Percentiles rank a stretch among this genome's conserved stretches.
Evolutionary conservation across 1,140 invertebrate species (phyloP).

Genomic region (Saxidomus purpurata): DNA sequence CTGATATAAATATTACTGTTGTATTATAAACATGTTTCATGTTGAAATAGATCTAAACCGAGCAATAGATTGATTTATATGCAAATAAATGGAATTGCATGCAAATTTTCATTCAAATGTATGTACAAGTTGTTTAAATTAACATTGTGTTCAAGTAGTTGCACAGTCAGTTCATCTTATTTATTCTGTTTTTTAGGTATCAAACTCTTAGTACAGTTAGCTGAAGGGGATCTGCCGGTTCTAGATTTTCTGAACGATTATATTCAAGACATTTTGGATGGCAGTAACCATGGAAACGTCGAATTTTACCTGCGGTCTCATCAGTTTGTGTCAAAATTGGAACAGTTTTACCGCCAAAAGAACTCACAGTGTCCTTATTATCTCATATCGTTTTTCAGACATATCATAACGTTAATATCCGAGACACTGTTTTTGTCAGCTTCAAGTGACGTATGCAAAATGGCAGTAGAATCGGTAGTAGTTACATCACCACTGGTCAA

Average conservation of each 20-base stretch:
- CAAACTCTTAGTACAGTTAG: constrained; percentile 45
- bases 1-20: too few species aligned
- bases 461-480: constrained; percentile 52
- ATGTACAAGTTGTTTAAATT: too few species aligned
- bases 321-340: constrained; percentile 59
- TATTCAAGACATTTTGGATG: constrained; percentile 53
- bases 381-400: constrained; percentile 58
- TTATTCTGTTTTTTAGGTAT: constrained; percentile 65
- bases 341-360: constrained; percentile 36
- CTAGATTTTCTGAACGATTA: constrained; percentile 66
- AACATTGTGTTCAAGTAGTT: too few species aligned
- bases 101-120: too few species aligned
- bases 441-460: constrained; percentile 52
- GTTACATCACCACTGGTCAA: constrained; percentile 60
- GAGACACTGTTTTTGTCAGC: constrained; percentile 63
- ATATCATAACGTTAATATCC: constrained; percentile 54
- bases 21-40: too few species aligned
- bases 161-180: too few species aligned
- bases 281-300: constrained; percentile 52
- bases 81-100: too few species aligned
- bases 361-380: constrained; percentile 55
- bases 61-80: too few species aligned
- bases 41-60: too few species aligned
- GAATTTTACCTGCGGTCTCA: constrained; percentile 60
- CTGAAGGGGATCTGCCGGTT: constrained; percentile 59